Percentiles rank a stretch among this genome's conserved stretches.
Evolutionary conservation across 2,888 invertebrate species (phyloP).

Genomic region (Morpho achilles): DNA sequence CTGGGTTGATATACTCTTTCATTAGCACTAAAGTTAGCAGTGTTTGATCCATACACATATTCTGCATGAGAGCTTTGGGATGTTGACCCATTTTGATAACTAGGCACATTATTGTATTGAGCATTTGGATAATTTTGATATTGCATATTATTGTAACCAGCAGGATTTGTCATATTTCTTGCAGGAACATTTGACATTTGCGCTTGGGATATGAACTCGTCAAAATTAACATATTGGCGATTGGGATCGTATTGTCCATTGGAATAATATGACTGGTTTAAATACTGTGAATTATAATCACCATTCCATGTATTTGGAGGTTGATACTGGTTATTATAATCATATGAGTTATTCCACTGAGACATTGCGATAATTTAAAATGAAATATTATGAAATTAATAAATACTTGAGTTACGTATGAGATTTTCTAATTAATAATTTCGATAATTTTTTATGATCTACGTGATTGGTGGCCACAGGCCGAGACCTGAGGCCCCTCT

Average conservation of each 20-base stretch:
- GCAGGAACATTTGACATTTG: slow-evolving; percentile 44
- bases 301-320: slow-evolving; percentile 52
- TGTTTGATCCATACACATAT: slow-evolving; percentile 43
- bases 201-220: slow-evolving; percentile 67
- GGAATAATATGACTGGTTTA: slow-evolving; percentile 53
- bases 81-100: slow-evolving; percentile 54
- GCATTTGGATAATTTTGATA: slow-evolving; percentile 53
- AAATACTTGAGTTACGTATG: slow-evolving; percentile 11
- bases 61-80: slow-evolving; percentile 47
- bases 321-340: slow-evolving; percentile 63
- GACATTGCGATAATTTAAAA: slow-evolving; percentile 50
- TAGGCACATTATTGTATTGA: slow-evolving; percentile 40
- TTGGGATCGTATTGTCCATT: slow-evolving; percentile 48
- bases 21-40: slow-evolving; percentile 40
- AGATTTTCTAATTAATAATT: slow-evolving; percentile 31
- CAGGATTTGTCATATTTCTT: slow-evolving; percentile 30
- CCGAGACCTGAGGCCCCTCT: slow-evolving; percentile 64
- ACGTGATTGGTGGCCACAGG: slow-evolving; percentile 52
- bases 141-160: slow-evolving; percentile 48
- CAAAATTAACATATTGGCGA: slow-evolving; percentile 67
- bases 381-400: slow-evolving; percentile 39
- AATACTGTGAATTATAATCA: slow-evolving; percentile 53
- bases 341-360: slow-evolving; percentile 69
- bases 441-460: slow-evolving; percentile 28
- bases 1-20: slow-evolving; percentile 41